Evolutionary conservation across 2,113 vertebrate species (phyloP).

Genomic region (Toxostoma redivivum): DNA sequence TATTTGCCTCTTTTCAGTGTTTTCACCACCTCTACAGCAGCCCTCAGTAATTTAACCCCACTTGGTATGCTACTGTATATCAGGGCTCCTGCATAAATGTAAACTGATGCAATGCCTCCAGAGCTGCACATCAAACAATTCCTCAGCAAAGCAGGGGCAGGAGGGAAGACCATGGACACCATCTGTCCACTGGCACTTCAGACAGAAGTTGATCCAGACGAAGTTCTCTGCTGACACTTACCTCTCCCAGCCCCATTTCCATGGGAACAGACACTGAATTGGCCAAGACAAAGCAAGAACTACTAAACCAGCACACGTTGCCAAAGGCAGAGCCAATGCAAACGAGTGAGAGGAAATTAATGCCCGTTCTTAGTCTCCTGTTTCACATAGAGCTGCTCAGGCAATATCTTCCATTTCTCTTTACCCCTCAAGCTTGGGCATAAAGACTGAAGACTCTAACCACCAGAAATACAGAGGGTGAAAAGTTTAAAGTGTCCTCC

Average conservation of each 20-base stretch:
- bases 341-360: conserved; percentile 15
- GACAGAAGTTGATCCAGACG: neutral
- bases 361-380: neutral
- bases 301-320: neutral
- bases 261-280: conserved; percentile 28
- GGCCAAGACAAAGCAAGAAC: conserved; percentile 35
- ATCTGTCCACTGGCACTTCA: neutral
- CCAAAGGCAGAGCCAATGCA: neutral
- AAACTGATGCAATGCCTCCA: neutral
- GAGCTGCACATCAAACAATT: neutral
- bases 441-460: neutral
- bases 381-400: neutral
- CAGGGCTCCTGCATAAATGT: neutral
- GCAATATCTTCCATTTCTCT: neutral
- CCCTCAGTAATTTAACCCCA: neutral
- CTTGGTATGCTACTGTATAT: too few species aligned
- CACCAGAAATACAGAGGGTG: neutral
- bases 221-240: neutral
- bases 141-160: rapidly evolving
- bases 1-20: neutral
- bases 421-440: rapidly evolving
- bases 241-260: conserved; percentile 25
- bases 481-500: neutral
- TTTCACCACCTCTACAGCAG: neutral
- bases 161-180: neutral